These are phyloP conservation scores for Pocillopora damicornis DNA, from an alignment of 64 coral and sea anemone genomes.

Conservation along the genomic window DNA sequence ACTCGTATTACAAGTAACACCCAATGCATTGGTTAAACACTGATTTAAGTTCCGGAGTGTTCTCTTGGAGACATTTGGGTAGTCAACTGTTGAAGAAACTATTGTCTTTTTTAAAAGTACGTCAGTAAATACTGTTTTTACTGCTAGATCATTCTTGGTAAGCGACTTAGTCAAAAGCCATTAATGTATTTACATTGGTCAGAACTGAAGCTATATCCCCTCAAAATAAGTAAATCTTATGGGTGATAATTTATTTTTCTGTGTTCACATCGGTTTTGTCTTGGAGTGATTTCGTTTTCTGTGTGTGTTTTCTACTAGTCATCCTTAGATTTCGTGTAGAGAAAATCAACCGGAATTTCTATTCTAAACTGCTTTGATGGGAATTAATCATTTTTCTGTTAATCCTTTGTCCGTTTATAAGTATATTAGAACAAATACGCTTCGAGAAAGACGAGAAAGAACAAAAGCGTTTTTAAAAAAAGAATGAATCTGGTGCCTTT, in stretches of 20 bases:
- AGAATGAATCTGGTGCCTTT: not conserved
- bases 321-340: not conserved
- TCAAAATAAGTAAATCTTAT: too few species aligned
- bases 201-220: too few species aligned
- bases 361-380: constrained; percentile 12
- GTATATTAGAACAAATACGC: constrained; percentile 6
- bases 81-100: not conserved
- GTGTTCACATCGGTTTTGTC: not conserved
- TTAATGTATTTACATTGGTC: too few species aligned
- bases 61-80: not conserved
- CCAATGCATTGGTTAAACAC: not conserved
- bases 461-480: not conserved
- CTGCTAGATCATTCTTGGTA: too few species aligned
- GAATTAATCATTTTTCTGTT: constrained; percentile 41
- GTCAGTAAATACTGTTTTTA: too few species aligned
- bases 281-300: not conserved
- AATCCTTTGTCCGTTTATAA: constrained; percentile 1
- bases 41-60: not conserved
- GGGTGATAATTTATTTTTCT: too few species aligned
- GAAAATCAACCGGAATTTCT: constrained; percentile 16
- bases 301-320: not conserved
- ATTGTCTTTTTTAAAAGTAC: not conserved
- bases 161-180: too few species aligned
- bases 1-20: not conserved
- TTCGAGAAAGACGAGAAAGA: not conserved